A percentile compares a stretch with the other conserved stretches of the same genome.
phyloP scores from a whole-genome alignment of 2,113 vertebrate species.

The Formicarius rufipectus region DNA sequence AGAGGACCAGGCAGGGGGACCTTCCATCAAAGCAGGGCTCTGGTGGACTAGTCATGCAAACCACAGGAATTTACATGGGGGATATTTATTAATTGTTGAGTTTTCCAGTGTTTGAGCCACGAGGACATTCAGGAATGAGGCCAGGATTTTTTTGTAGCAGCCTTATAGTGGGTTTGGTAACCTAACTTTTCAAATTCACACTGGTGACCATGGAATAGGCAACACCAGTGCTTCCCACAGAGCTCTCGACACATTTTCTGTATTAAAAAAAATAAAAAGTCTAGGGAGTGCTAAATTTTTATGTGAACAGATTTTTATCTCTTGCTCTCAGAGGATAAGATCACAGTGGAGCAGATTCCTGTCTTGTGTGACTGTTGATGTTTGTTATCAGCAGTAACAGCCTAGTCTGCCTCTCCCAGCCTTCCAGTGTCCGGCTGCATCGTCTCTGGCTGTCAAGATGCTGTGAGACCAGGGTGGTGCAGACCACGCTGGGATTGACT shows the following conservation, averaged over 20 bases:
- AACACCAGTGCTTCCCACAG: conserved; percentile 16
- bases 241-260: neutral
- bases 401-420: neutral
- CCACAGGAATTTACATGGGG: neutral
- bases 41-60: neutral
- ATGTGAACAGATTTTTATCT: conserved; percentile 32
- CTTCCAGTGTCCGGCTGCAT: neutral
- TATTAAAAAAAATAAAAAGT: neutral
- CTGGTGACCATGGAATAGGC: neutral
- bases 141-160: neutral
- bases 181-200: neutral
- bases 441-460: neutral
- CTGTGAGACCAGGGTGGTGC: fast-evolving
- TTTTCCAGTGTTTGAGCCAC: neutral
- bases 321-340: conserved; percentile 43
- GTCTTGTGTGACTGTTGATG: neutral
- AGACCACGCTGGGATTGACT: neutral
- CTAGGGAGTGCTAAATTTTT: neutral
- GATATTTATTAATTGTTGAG: neutral
- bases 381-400: neutral
- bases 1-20: neutral
- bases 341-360: neutral
- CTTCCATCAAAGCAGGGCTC: neutral
- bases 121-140: neutral
- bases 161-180: neutral